Evolutionary conservation across 1,140 invertebrate genomes (phyloP).

Genomic region (Steinernema khuongi): DNA sequence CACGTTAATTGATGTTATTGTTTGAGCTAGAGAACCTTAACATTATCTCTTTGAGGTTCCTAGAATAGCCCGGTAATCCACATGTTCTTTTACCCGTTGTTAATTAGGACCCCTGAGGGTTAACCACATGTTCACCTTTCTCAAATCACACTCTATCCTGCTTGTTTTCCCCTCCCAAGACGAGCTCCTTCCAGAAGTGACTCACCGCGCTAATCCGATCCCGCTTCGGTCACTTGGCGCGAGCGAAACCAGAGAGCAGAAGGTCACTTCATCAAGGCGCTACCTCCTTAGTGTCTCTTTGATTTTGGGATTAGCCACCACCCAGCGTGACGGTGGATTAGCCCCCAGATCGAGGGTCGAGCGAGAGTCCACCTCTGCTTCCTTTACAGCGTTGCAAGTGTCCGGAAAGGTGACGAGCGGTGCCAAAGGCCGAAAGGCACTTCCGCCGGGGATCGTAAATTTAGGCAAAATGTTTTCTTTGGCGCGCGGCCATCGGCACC

Average conservation of each 20-base stretch:
- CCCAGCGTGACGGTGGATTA: constrained; percentile 16
- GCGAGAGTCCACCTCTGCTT: neutral
- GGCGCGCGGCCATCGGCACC: neutral
- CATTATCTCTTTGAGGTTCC: no score
- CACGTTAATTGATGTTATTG: no score
- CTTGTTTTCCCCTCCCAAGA: no score
- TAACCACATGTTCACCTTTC: no score
- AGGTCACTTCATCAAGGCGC: constrained; percentile 16
- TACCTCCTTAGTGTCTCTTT: neutral
- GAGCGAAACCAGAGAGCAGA: neutral
- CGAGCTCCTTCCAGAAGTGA: no score
- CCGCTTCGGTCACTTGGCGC: constrained; percentile 12
- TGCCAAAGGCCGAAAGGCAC: neutral
- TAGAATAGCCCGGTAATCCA: no score
- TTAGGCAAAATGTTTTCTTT: neutral
- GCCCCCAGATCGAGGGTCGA: neutral
- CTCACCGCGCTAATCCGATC: neutral
- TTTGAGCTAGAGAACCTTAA: no score
- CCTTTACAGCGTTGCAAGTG: neutral
- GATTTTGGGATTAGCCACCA: constrained; percentile 16
- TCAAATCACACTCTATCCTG: no score
- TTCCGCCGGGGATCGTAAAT: constrained; percentile 10
- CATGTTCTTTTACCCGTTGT: no score
- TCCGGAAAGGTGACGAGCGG: neutral
- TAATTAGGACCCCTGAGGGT: no score